Base-by-base conservation (phyloP, 2,113 vertebrate species). In the Hemicordylus capensis region DNA sequence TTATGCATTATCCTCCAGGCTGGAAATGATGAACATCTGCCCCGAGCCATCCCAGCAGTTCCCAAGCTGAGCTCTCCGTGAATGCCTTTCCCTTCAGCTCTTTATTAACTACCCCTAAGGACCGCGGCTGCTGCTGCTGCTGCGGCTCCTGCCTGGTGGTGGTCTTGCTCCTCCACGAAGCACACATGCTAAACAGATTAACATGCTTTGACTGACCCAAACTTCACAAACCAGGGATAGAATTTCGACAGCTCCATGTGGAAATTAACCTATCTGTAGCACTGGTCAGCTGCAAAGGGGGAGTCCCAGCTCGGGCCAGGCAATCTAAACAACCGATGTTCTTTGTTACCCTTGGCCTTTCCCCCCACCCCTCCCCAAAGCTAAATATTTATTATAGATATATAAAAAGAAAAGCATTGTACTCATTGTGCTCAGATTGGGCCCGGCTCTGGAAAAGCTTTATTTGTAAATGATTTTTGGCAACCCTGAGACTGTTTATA, bases 121-220 rank as follows among this genome's bases (percentile, higher is more conserved):
- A 94, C 84, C 85, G 87, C 84, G 73, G 31, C 66, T 81, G 73
- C 46, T 83, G 91, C 89, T 89, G 85, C 77, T 92, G 94, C 96
- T 95, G 91, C 94, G 94, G 93, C 94, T 95, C 89, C 93, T 94
- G 95, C 96, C 87, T 95, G 86, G 94, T 81, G 97, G 97, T 97
- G 97, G 97, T 95, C 96, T 95, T 93, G 96, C 95, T 92, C 91
- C 96, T 95, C 93, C 81, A 85, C 93, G 95, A 94, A 93, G 96
- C 97, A 97, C 97, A 98, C 96, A 96, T 98, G 97, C 96, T 98
- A 96, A 97, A 98, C 96, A 98, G 96, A 98, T 98, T 97, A 98
- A 97, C 94, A 95, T 97, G 97, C 97, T 97, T 97, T 89, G 95
- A 90, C 96, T 97, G 96, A 97, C 96, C 96, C 94, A 92, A 92